Evolutionary conservation across 2,797 vertebrate species (phyloP), one percentile per base, ranked within the genome.

Genomic region (Oceanodroma leucorhoa): DNA sequence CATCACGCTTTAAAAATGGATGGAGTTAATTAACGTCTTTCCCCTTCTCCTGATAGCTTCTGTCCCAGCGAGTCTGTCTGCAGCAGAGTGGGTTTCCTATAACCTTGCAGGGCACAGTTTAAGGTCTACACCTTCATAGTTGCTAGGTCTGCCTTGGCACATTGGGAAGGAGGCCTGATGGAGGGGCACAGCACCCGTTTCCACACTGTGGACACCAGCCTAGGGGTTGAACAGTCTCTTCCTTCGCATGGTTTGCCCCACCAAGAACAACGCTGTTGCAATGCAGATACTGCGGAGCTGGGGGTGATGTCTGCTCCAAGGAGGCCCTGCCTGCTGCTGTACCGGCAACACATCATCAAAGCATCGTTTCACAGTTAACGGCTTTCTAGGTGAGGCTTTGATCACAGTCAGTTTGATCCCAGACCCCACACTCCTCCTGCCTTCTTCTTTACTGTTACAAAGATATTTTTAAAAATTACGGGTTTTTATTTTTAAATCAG

Each of bases 341-440:
- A 20, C 53, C 2, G 11, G 48, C 24, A 83, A 45, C 26, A 16
- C 24, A 51, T 41, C 78, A 60, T 75, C 93, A 92, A 85, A 91
- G 41, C 71, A 57, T 50, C 40, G 7, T 58, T 71, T 77, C 2
- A 0, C 40, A 67, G 77, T 71, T 72, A 81, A 53, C 5, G 2
- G 19, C 53, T 57, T 86, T 71, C 57, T 21, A 41, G 36, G 61
- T 43, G 66, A 85, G 32, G 30, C 96, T 91, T 91, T 94, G 84
- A 92, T 93, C 67, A 41, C 71, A 85, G 60, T 3, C n/a, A 16
- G 36, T 77, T 85, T 87, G 76, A 36, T 83, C 62, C 50, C 55
- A 80, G 61, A n/a, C 34, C 48, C 36, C 54, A 55, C 53, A 21
- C 11, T 71, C 45, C 53, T 80, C 30, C 61, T 20, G 26, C 34